These are phyloP conservation scores for Saccopteryx bilineata DNA, from an alignment of 2,113 vertebrate species.

Conservation along the genomic window DNA sequence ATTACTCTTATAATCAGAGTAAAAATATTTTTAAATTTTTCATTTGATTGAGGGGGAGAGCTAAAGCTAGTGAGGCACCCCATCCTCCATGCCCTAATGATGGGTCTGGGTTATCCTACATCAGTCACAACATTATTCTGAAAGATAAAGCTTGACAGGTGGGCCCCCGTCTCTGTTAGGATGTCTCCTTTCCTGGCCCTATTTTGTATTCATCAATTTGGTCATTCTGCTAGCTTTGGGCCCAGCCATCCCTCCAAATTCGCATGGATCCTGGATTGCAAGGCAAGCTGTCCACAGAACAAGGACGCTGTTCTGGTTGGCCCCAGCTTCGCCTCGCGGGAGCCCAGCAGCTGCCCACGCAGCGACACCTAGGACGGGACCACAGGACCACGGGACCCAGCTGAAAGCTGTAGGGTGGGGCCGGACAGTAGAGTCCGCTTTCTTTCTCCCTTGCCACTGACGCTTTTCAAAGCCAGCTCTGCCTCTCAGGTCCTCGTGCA, in stretches of 20 bases:
- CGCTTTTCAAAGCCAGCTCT: background rate
- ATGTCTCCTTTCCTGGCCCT: background rate
- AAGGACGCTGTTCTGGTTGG: background rate
- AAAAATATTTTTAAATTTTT: background rate
- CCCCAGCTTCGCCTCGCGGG: accelerated
- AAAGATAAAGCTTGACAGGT: background rate
- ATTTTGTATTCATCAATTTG: background rate
- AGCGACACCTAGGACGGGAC: no score
- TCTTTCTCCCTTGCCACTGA: accelerated
- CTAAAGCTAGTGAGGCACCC: background rate
- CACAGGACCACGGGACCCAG: accelerated
- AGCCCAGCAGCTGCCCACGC: background rate
- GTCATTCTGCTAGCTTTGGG: background rate
- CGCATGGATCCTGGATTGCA: background rate
- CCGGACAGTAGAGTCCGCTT: accelerated
- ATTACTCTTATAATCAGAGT: background rate
- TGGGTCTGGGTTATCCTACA: background rate
- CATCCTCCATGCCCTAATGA: background rate
- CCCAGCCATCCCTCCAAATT: background rate
- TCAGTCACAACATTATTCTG: background rate
- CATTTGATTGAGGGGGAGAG: background rate
- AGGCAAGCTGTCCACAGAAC: background rate
- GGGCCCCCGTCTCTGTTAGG: background rate
- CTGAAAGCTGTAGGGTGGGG: background rate
- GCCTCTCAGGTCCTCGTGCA: background rate